Evolutionary conservation across 92 coral and sea anemone genomes (phyloP).

Genomic region (Epizoanthus stellaris): DNA sequence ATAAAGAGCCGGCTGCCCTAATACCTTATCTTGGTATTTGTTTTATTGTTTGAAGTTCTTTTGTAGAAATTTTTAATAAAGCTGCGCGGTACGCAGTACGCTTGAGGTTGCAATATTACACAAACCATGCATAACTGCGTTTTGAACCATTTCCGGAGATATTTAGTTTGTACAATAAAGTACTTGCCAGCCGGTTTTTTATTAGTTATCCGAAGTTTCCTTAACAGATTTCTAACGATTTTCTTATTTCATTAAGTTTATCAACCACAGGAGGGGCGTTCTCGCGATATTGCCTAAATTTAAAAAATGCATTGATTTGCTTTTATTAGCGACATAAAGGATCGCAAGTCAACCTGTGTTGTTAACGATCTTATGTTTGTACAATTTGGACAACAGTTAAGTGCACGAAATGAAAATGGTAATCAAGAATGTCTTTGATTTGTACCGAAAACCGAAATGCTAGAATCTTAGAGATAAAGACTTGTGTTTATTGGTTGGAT

Average conservation of each 20-base stretch:
- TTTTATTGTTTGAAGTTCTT: constrained; percentile 2
- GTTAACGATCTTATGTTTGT: constrained; percentile 23
- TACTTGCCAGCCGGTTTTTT: neutral
- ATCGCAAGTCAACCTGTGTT: neutral
- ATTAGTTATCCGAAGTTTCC: neutral
- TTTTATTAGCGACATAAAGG: constrained; percentile 6
- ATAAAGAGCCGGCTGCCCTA: neutral
- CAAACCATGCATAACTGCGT: neutral
- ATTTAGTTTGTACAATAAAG: too few relatives aligned
- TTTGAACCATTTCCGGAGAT: neutral
- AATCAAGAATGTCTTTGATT: constrained; percentile 29
- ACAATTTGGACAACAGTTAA: neutral
- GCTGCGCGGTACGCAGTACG: neutral
- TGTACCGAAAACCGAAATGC: constrained; percentile 16
- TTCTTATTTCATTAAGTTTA: neutral
- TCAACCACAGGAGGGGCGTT: constrained; percentile 1
- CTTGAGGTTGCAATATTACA: neutral
- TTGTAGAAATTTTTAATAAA: neutral
- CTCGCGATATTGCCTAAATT: constrained; percentile 1
- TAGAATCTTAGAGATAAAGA: neutral
- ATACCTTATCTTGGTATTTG: constrained; percentile 6
- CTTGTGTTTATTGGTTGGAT: neutral
- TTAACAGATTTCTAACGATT: neutral
- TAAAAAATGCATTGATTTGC: constrained; percentile 2
- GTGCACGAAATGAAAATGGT: neutral